Conservation (phyloP, 1,140 invertebrate genomes). For the Palaemon carinicauda region DNA sequence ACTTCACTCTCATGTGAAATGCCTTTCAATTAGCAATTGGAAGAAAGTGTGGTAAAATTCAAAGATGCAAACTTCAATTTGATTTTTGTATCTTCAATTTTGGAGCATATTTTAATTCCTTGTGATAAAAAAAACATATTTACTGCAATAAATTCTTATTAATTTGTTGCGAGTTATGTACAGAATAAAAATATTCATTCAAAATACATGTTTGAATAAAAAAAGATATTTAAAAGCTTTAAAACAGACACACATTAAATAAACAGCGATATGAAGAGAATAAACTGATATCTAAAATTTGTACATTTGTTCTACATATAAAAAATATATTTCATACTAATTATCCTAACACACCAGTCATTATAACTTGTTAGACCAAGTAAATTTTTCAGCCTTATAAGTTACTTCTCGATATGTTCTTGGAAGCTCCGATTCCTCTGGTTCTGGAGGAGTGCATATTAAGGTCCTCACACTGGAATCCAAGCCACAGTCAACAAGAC, state of each 20-base stretch:
- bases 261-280: too few species aligned
- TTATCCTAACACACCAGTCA: background rate
- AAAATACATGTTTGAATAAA: background rate
- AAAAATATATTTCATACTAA: background rate
- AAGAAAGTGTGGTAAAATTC: too few species aligned
- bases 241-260: background rate
- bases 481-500: conserved; percentile 44
- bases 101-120: background rate
- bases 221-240: background rate
- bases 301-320: background rate
- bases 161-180: background rate
- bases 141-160: background rate
- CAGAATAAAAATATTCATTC: background rate
- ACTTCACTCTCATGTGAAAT: too few species aligned
- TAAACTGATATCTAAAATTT: background rate
- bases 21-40: too few species aligned
- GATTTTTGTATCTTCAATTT: too few species aligned
- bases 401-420: conserved; percentile 26
- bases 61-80: too few species aligned
- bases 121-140: background rate
- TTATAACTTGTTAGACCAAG: conserved; percentile 26
- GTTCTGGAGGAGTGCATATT: background rate
- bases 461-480: background rate
- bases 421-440: conserved; percentile 1
- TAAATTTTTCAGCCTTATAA: conserved; percentile 14